These are phyloP conservation scores for Zoanthus sansibaricus DNA, from an alignment of 92 coral and sea anemone genomes.

Conservation along the genomic window DNA sequence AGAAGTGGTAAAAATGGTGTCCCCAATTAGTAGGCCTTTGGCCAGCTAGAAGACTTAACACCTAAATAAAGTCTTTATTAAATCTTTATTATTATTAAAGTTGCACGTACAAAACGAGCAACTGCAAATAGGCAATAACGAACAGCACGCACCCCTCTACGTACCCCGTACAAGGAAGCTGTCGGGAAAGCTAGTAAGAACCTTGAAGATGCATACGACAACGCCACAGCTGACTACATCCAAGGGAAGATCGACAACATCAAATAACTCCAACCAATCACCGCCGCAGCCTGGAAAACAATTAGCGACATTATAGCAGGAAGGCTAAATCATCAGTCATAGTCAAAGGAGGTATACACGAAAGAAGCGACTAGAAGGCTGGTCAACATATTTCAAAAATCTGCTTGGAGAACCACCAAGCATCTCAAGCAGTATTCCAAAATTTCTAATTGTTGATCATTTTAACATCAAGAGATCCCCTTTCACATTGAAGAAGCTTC, in stretches of 20 bases:
- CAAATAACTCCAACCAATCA: slow-evolving; percentile 5
- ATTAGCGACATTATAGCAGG: slow-evolving; percentile 22
- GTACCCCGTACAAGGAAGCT: not conserved
- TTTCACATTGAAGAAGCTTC: not conserved
- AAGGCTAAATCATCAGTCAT: slow-evolving; percentile 31
- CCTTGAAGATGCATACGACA: not conserved
- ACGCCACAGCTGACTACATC: slow-evolving; percentile 37
- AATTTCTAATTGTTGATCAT: not conserved
- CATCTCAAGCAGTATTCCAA: not conserved
- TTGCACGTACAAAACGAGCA: too few relatives aligned
- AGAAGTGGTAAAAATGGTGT: too few relatives aligned
- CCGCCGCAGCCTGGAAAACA: not conserved
- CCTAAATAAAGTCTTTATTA: too few relatives aligned
- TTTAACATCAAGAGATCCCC: slow-evolving; percentile 18
- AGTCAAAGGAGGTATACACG: not conserved
- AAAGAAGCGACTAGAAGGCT: slow-evolving; percentile 18
- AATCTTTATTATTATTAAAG: too few relatives aligned
- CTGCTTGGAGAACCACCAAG: slow-evolving; percentile 18
- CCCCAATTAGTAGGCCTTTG: too few relatives aligned
- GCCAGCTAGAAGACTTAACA: too few relatives aligned
- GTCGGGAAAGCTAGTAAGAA: not conserved
- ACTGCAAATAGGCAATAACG: too few relatives aligned
- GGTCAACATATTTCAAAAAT: slow-evolving; percentile 11
- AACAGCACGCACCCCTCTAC: too few relatives aligned
- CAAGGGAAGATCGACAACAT: slow-evolving; percentile 33